Percentiles rank a stretch among this genome's conserved stretches.
Conservation (phyloP, 1,140 invertebrate species). For the Nasonia vitripennis region DNA sequence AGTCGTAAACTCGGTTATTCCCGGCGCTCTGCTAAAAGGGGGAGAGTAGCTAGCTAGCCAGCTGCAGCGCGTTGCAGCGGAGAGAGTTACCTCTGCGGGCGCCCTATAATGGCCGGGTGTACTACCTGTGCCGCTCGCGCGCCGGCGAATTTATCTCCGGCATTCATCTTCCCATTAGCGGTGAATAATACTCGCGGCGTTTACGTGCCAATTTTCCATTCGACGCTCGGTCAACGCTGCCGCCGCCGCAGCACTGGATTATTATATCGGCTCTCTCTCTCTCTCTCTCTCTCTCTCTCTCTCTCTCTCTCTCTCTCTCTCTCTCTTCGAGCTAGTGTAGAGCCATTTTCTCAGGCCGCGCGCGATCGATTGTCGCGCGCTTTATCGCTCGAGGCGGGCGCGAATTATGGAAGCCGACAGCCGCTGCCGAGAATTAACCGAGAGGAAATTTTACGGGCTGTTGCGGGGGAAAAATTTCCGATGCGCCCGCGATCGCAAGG, state of each 20-base stretch:
- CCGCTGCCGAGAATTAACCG: slow-evolving; percentile 28
- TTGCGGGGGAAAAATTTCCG: neutral
- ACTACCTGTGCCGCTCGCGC: slow-evolving; percentile 54
- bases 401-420: slow-evolving; percentile 32
- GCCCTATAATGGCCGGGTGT: slow-evolving; percentile 60
- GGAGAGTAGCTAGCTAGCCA: neutral
- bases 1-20: slow-evolving; percentile 62
- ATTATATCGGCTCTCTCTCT: slow-evolving; percentile 42
- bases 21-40: slow-evolving; percentile 46
- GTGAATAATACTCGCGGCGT: slow-evolving; percentile 65
- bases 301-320: neutral
- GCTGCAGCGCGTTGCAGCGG: neutral
- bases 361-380: slow-evolving; percentile 38
- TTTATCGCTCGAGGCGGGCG: slow-evolving; percentile 36
- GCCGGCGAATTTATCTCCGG: slow-evolving; percentile 66
- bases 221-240: slow-evolving; percentile 48
- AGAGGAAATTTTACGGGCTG: neutral
- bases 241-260: slow-evolving; percentile 32
- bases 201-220: slow-evolving; percentile 68
- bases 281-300: neutral
- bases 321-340: neutral
- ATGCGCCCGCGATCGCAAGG: neutral
- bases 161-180: slow-evolving; percentile 69
- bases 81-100: slow-evolving; percentile 46
- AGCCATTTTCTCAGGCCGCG: slow-evolving; percentile 42